Evolutionary conservation across 1,140 invertebrate species (phyloP).

Genomic region (Hylaeus anthracinus): DNA sequence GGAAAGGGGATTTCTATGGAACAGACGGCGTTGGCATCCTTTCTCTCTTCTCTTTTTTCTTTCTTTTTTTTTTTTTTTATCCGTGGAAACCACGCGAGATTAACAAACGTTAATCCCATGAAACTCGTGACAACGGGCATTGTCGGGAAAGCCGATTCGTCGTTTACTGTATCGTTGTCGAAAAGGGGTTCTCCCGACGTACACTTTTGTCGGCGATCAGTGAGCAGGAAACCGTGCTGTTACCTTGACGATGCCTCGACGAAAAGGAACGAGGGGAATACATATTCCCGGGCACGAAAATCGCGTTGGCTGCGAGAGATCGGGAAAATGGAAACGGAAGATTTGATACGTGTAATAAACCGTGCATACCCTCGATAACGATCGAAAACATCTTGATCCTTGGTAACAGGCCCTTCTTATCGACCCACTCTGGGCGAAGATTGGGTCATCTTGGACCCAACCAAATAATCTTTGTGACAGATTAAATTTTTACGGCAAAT

Average conservation of each 20-base stretch:
- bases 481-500: too few species aligned
- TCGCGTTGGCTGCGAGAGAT: conserved; percentile 15
- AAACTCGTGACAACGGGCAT: conserved; percentile 41
- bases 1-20: conserved; percentile 3
- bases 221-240: conserved; percentile 51
- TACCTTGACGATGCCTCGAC: conserved; percentile 48
- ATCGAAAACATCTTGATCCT: neutral
- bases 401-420: neutral
- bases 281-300: conserved; percentile 37
- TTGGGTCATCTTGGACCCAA: too few species aligned
- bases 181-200: conserved; percentile 49
- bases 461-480: too few species aligned
- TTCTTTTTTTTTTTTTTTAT: neutral
- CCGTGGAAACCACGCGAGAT: conserved; percentile 32
- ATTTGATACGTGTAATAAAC: conserved; percentile 27
- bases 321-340: conserved; percentile 39
- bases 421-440: too few species aligned
- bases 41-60: neutral
- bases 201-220: conserved; percentile 51
- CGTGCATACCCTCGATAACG: neutral
- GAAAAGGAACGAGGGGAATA: conserved; percentile 46
- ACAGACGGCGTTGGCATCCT: neutral
- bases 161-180: conserved; percentile 50
- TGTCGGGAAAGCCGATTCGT: conserved; percentile 46
- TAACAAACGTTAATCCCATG: conserved; percentile 50